Percentiles rank a stretch among this genome's conserved stretches.
These are phyloP conservation scores for Paraplagusia blochii DNA, from an alignment of 2,113 vertebrate genomes.

Conservation along the genomic window DNA sequence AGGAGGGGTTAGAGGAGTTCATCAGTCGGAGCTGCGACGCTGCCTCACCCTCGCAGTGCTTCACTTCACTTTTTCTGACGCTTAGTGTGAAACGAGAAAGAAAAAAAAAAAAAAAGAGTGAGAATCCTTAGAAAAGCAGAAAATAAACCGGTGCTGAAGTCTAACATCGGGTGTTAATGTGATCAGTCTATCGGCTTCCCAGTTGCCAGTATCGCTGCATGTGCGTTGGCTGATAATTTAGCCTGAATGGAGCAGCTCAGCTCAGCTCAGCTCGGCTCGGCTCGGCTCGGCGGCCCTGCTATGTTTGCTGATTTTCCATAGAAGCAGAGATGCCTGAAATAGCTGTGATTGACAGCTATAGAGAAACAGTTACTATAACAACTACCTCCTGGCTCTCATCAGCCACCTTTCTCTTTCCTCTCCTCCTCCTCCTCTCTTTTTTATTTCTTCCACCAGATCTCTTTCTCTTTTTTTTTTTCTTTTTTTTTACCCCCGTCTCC, in stretches of 20 bases:
- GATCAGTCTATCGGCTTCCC: constrained; percentile 30
- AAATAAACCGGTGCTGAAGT: constrained; percentile 40
- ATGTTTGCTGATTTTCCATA: constrained; percentile 15
- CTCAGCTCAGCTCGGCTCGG: constrained; percentile 19
- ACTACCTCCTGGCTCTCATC: constrained; percentile 68
- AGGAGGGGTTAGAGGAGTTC: not conserved
- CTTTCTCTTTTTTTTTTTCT: constrained; percentile 36
- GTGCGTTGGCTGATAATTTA: constrained; percentile 40
- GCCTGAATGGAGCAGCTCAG: constrained; percentile 23
- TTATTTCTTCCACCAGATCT: constrained; percentile 49
- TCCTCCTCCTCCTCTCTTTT: constrained; percentile 46
- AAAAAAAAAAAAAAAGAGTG: too few species aligned
- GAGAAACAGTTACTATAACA: constrained; percentile 75
- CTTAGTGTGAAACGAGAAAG: not conserved
- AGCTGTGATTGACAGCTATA: constrained; percentile 70
- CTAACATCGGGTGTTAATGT: constrained; percentile 46
- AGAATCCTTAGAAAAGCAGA: constrained; percentile 5
- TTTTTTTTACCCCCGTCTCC: constrained; percentile 22
- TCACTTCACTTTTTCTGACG: constrained; percentile 3
- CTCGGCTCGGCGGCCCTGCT: not conserved
- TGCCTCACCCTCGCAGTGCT: not conserved
- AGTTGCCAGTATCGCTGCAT: constrained; percentile 32
- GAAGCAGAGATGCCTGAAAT: constrained; percentile 66
- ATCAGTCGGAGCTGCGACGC: not conserved
- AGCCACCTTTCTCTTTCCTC: constrained; percentile 17